Evolutionary conservation across 2,113 vertebrate genomes (phyloP), one percentile per base, ranked within the genome.

Genomic region (Trematocara macrostoma): DNA sequence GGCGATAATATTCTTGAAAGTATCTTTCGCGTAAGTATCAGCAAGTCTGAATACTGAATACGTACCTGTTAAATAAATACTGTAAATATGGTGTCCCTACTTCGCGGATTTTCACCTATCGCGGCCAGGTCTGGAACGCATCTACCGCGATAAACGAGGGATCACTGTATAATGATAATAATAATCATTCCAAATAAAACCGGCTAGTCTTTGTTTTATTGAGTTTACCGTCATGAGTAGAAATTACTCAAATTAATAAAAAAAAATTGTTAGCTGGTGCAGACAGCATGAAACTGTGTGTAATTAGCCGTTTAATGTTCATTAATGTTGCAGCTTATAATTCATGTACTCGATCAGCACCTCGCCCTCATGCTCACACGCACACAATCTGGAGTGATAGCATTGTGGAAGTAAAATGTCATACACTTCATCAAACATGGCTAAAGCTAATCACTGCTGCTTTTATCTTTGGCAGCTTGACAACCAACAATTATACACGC

Each of bases 231-330:
- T 49, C 16, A 45, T 5, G 3, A 56, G 42, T 4, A 23, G 20
- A 26, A 59, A 18, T 82, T 74, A 14, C 45, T 49, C 12, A 14
- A 16, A 79, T 8, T 12, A 11, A 20, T 59, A 0, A 0, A 6
- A 56, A 56, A 59, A 10, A 56, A n/a, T 15, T 55, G 45, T 57
- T 51, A 61, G 31, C 42, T 20, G 15, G 42, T 76, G 67, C 35
- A 35, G 12, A 35, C 42, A 2, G 67, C 6, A 31, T 71, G 74
- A 67, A 84, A 53, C 51, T 6, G 12, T 4, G 11, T 23, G 29
- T 81, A 90, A 88, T 93, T 83, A 84, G 38, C 83, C 5, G 9
- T 81, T 78, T 84, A 76, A 82, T 6, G 64, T 49, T 85, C 34
- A 38, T 79, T 86, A 79, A 87, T 47, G 61, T 57, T 87, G 74